phyloP scores from a whole-genome alignment of 2,797 vertebrate species.

The Gymnodraco acuticeps region DNA sequence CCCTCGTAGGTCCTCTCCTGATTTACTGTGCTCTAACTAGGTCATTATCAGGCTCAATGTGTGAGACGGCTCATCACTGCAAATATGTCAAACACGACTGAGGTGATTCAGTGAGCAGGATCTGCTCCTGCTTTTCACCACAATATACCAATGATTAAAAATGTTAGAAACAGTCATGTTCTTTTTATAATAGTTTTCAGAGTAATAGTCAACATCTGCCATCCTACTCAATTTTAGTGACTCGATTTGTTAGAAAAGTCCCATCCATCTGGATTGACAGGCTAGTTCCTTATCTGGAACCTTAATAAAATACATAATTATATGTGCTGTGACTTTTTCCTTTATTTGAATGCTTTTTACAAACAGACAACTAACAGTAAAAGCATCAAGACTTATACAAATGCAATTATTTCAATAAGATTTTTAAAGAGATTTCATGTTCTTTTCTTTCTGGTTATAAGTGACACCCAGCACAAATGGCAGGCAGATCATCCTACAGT shows the following conservation, averaged over 20 bases:
- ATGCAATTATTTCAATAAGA: too few relatives aligned
- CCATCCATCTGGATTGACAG: neutral
- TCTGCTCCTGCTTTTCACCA: neutral
- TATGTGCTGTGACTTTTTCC: too few relatives aligned
- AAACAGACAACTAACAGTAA: too few relatives aligned
- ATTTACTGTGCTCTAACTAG: conserved; percentile 32
- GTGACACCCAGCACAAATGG: too few relatives aligned
- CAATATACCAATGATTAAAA: neutral
- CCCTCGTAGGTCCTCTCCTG: conserved; percentile 46
- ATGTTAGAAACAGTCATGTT: neutral
- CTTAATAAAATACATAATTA: neutral
- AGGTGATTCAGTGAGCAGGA: conserved; percentile 25
- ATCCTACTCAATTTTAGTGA: neutral
- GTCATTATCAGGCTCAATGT: conserved; percentile 50
- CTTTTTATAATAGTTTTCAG: conserved; percentile 5
- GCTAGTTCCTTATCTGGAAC: neutral
- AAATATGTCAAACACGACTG: conserved; percentile 35
- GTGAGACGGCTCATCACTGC: conserved; percentile 37
- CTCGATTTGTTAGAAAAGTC: neutral
- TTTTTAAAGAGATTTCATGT: too few relatives aligned
- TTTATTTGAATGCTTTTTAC: too few relatives aligned
- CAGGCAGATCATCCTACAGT: too few relatives aligned
- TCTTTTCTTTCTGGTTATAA: too few relatives aligned
- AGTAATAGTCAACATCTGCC: conserved; percentile 15
- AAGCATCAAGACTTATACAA: too few relatives aligned